These are phyloP conservation scores for Harpagoxenus sublaevis DNA, from an alignment of 2,888 invertebrate genomes.

Conservation along the genomic window DNA sequence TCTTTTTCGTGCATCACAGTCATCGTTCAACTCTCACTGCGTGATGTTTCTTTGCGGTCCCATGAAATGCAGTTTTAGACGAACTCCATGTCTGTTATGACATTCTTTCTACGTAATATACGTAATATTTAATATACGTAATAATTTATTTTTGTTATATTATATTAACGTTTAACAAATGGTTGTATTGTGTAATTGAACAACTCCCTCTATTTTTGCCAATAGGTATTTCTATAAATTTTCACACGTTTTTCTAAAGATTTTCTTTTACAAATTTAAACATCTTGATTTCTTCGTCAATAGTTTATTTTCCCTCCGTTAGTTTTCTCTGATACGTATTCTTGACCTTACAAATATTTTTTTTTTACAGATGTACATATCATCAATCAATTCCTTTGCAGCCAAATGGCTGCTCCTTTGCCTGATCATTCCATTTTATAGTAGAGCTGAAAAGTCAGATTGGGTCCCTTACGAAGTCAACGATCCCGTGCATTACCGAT, in stretches of 20 bases:
- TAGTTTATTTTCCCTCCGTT: not conserved
- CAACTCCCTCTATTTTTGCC: not conserved
- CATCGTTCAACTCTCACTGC: conserved; percentile 43
- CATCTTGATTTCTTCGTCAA: conserved; percentile 30
- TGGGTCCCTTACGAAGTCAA: conserved; percentile 8
- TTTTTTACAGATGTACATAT: conserved; percentile 72
- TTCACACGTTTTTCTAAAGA: conserved; percentile 41
- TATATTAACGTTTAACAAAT: not conserved
- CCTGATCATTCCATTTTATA: conserved; percentile 53
- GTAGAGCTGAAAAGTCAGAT: conserved; percentile 51
- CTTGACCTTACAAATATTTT: conserved; percentile 29
- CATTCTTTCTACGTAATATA: conserved; percentile 16
- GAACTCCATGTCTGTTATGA: not conserved
- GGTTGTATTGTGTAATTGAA: not conserved
- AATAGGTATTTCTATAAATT: not conserved
- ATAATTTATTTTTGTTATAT: not conserved
- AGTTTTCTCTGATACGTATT: not conserved
- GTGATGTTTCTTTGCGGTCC: conserved; percentile 31
- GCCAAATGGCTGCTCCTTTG: conserved; percentile 61
- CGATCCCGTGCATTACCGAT: conserved; percentile 5
- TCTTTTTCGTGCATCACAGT: conserved; percentile 44
- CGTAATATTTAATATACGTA: not conserved
- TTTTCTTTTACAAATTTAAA: not conserved
- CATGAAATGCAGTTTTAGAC: conserved; percentile 20
- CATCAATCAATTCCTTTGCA: conserved; percentile 45